Evolutionary conservation across 2,888 invertebrate genomes (phyloP), one percentile per base, ranked within the genome.

Genomic region (Lepas anatifera): DNA sequence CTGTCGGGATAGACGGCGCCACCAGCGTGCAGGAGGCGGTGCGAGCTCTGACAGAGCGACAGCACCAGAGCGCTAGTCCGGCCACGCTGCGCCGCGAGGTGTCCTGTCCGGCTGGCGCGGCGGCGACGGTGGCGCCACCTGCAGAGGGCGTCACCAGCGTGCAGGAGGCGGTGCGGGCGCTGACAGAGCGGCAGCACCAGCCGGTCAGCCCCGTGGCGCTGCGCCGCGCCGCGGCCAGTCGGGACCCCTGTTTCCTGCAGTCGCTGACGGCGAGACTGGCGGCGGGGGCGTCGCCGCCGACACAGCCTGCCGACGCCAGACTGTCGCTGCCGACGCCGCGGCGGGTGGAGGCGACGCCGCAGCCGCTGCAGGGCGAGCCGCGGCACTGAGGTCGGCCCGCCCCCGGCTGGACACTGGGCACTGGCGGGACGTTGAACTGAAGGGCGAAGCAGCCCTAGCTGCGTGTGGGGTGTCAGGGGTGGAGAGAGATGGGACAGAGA

Each of bases 11-110:
- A 71, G 25, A 70, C 71, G 68, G 74, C 27, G 22, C 67, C 22
- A 71, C 71, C 48, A 70, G 71, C 48, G 73, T 74, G 10, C 72
- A 72, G 67, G 74, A 73, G 25, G 72, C 73, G 22, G 70, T 74
- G 18, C 70, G 70, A 29, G 71, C 58, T 10, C 64, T 74, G 35
- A 72, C 73, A 25, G 73, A 72, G 48, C 70, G 41, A 35, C 68
- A 70, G 25, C 72, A 73, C 64, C 72, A 73, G 72, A 72, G 73
- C 8, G 68, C 70, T 50, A 72, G 72, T 35, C 73, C 73, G 50
- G 70, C 70, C 13, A 70, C 72, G 37, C 72, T 58, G 58, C 58
- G 58, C n/a, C n/a, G n/a, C n/a, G n/a, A n/a, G n/a, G n/a, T n/a
- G n/a, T n/a, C n/a, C n/a, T n/a, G n/a, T n/a, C n/a, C n/a, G n/a